phyloP scores from a whole-genome alignment of 2,888 invertebrate genomes.

The Dasysyrphus tricinctus region DNA sequence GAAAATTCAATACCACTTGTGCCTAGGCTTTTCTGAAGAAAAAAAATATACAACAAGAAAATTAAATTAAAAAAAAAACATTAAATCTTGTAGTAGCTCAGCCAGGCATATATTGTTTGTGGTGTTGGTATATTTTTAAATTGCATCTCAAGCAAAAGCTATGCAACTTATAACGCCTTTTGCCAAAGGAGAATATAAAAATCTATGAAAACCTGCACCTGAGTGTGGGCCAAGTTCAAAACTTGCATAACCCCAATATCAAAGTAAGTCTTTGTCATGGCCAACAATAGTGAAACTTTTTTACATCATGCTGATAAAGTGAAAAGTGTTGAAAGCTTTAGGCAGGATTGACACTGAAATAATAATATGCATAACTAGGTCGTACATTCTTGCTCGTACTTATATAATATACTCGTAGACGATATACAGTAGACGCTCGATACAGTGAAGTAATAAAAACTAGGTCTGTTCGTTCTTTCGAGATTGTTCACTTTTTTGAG shows the following conservation, averaged over 20 bases:
- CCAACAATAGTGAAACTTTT: not conserved
- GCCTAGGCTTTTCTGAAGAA: not conserved
- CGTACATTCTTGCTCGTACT: no score
- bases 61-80: not conserved
- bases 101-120: not conserved
- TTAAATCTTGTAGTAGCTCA: constrained; percentile 6
- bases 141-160: not conserved
- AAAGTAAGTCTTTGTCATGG: not conserved
- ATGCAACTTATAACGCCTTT: not conserved
- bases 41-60: not conserved
- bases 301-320: not conserved
- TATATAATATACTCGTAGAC: no score
- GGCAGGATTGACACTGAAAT: not conserved
- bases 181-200: constrained; percentile 1
- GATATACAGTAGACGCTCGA: no score
- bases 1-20: constrained; percentile 22
- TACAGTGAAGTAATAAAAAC: no score
- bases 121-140: constrained; percentile 8
- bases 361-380: no score
- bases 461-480: no score
- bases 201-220: not conserved
- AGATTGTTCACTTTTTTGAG: no score
- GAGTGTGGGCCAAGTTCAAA: constrained; percentile 4
- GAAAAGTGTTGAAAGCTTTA: not conserved
- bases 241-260: not conserved